Conservation (phyloP, 23 tunicate genomes). For the Ciona savignyi region DNA sequence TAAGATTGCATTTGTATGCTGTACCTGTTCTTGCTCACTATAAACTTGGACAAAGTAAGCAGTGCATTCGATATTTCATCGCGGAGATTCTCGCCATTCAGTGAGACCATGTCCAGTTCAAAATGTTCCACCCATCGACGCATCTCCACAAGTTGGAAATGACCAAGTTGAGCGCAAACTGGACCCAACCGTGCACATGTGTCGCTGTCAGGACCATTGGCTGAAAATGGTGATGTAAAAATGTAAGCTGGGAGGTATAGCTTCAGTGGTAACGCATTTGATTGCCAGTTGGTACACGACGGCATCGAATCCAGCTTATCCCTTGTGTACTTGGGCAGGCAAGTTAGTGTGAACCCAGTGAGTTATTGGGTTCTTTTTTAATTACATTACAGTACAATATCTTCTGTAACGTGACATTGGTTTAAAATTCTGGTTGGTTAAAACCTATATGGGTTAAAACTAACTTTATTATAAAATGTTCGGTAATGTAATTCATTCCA, state of each 20-base stretch:
- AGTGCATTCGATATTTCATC: conserved; percentile 26
- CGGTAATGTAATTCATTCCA: no score
- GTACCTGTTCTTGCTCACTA: conserved; percentile 49
- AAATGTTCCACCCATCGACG: conserved; percentile 41
- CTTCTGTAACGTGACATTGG: no score
- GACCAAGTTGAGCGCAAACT: conserved; percentile 31
- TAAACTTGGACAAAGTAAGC: conserved; percentile 35
- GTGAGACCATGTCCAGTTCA: conserved; percentile 30
- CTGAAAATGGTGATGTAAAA: conserved; percentile 17
- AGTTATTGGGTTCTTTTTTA: no score
- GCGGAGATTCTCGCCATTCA: conserved; percentile 14
- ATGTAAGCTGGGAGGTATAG: no score
- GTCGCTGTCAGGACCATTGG: conserved; percentile 22
- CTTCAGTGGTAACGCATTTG: no score
- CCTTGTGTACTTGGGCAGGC: no score
- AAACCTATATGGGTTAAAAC: no score
- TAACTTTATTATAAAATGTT: background rate
- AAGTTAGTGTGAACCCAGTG: no score
- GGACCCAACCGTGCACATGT: conserved; percentile 31
- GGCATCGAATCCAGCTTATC: no score
- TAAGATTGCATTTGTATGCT: background rate
- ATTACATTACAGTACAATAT: no score
- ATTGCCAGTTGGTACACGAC: no score
- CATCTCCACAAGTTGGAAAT: conserved; percentile 33
- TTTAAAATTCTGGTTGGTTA: no score